A percentile compares a stretch with the other conserved stretches of the same genome.
Conservation (phyloP, 2,888 invertebrate species). For the Allygus modestus region DNA sequence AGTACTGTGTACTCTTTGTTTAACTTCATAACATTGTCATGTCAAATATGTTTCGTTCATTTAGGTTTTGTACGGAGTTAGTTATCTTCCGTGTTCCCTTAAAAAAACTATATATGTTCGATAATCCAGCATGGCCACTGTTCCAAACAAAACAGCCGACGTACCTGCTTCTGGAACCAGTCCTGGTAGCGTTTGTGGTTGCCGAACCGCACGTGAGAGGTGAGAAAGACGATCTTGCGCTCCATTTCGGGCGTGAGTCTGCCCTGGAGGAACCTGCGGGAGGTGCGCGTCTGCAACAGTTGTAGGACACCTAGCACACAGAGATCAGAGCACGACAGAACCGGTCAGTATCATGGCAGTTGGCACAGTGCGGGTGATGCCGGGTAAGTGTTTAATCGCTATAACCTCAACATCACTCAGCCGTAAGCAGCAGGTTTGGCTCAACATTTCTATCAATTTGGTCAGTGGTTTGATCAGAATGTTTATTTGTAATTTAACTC, state of each 20-base stretch:
- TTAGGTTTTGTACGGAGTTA: no score
- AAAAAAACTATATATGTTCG: no score
- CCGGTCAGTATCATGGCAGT: constrained; percentile 22
- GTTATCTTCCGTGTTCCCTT: no score
- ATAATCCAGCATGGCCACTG: no score
- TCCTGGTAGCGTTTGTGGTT: constrained; percentile 96
- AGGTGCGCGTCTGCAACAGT: constrained; percentile 90
- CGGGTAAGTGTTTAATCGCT: background rate
- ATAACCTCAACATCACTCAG: constrained; percentile 33
- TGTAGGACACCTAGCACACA: constrained; percentile 80
- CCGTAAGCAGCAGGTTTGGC: no score
- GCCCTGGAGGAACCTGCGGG: constrained; percentile 89
- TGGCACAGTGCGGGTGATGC: constrained; percentile 2
- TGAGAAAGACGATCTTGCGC: constrained; percentile 91
- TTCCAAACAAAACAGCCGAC: background rate
- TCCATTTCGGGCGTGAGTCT: constrained; percentile 96
- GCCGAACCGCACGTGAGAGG: constrained; percentile 91
- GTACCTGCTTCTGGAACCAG: constrained; percentile 90
- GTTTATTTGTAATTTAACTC: no score
- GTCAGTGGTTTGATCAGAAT: no score
- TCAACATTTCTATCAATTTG: no score
- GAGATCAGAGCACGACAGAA: constrained; percentile 47
- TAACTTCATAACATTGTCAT: no score
- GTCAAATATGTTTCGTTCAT: no score
- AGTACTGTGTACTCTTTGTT: no score